A percentile compares a stretch with the other conserved stretches of the same genome.
Evolutionary conservation across 2,113 vertebrate genomes (phyloP).

Genomic region (Vimba vimba): DNA sequence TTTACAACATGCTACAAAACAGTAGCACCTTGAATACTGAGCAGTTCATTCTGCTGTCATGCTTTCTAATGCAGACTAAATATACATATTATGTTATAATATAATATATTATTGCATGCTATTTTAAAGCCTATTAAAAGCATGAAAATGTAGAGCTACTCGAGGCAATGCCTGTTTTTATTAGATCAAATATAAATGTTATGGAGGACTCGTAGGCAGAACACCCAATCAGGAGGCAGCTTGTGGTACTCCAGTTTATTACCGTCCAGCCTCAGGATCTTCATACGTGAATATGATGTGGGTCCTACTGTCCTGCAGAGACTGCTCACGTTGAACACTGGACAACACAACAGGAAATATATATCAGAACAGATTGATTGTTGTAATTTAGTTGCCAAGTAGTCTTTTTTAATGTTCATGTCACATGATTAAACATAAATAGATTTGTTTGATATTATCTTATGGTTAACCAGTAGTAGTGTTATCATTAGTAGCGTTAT

Average conservation of each 20-base stretch:
- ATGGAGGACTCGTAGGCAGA: conserved; percentile 74
- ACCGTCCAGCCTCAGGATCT: conserved; percentile 76
- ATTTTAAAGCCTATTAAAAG: neutral
- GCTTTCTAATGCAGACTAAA: neutral
- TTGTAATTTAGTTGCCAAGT: neutral
- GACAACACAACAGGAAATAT: conserved; percentile 25
- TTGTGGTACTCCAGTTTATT: conserved; percentile 72
- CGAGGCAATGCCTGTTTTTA: neutral
- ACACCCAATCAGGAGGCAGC: conserved; percentile 75
- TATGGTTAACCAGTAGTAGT: neutral
- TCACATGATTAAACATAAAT: neutral
- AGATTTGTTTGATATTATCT: neutral
- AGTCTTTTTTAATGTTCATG: no score
- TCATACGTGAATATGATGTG: conserved; percentile 73
- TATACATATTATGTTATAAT: neutral
- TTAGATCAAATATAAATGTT: conserved; percentile 70
- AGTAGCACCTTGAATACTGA: neutral
- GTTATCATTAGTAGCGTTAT: neutral
- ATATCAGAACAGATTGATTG: neutral
- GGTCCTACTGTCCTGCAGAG: conserved; percentile 75
- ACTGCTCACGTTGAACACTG: conserved; percentile 77
- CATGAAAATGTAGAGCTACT: neutral
- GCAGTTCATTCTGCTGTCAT: neutral
- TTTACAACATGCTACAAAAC: neutral
- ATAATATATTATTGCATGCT: neutral